A percentile compares a stretch with the other conserved stretches of the same genome.
phyloP scores from a whole-genome alignment of 2,888 invertebrate species.

The Patella caerulea region DNA sequence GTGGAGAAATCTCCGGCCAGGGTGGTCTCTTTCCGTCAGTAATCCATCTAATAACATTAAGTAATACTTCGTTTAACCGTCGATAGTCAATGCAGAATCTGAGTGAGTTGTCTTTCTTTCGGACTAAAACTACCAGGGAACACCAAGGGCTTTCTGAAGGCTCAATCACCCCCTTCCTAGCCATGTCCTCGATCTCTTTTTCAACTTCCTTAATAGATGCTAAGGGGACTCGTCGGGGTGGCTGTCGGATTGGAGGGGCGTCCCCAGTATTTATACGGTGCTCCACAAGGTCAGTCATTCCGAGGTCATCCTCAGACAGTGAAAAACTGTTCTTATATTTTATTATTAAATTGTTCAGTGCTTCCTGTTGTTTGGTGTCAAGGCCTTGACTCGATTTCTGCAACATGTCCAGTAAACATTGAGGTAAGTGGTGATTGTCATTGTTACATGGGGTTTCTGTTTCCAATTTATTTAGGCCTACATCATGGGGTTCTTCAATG shows the following conservation, averaged over 20 bases:
- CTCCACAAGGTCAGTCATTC: too few species aligned
- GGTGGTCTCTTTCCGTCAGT: conserved; percentile 17
- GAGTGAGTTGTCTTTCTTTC: background rate
- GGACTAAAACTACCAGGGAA: background rate
- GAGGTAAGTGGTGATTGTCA: background rate
- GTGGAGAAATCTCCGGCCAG: conserved; percentile 23
- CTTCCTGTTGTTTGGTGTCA: too few species aligned
- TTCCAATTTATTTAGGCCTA: too few species aligned
- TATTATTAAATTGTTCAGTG: too few species aligned
- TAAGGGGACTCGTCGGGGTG: too few species aligned
- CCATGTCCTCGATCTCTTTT: conserved; percentile 11
- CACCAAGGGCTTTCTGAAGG: conserved; percentile 2
- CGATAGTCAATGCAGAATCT: conserved; percentile 16
- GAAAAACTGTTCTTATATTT: too few species aligned
- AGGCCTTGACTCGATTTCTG: background rate
- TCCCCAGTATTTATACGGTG: too few species aligned
- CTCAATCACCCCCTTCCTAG: background rate
- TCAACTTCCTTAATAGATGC: background rate
- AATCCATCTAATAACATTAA: conserved; percentile 26
- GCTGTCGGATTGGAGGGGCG: too few species aligned
- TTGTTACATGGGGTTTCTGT: background rate
- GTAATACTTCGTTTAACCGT: conserved; percentile 13
- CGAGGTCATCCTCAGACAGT: too few species aligned
- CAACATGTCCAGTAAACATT: background rate
- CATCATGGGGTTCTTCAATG: background rate